Conservation (phyloP, 2,888 invertebrate genomes). For the Drosophila siamana region DNA sequence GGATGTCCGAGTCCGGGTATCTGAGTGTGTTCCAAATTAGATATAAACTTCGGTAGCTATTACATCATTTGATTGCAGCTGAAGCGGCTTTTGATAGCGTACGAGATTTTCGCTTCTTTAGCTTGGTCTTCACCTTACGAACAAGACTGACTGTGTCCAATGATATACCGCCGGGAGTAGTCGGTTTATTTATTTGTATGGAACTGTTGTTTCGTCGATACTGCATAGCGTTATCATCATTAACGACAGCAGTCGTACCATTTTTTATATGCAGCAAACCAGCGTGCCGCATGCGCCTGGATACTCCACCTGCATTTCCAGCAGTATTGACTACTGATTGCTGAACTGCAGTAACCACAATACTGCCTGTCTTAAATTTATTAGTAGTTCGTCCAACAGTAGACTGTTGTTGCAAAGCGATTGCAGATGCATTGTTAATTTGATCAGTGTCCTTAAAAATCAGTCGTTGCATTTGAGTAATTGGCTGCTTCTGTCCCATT, state of each 20-base stretch:
- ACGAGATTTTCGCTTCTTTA: slow-evolving; percentile 77
- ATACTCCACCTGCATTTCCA: slow-evolving; percentile 17
- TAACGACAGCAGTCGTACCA: slow-evolving; percentile 19
- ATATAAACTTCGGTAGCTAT: not conserved
- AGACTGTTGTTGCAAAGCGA: slow-evolving; percentile 13
- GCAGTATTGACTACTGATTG: slow-evolving; percentile 34
- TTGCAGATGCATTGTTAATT: slow-evolving; percentile 10
- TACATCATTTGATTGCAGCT: slow-evolving; percentile 27
- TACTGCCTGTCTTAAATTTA: slow-evolving; percentile 88
- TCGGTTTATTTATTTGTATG: slow-evolving; percentile 17
- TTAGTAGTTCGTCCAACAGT: slow-evolving; percentile 28
- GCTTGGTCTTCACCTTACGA: slow-evolving; percentile 82
- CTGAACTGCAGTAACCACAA: slow-evolving; percentile 87
- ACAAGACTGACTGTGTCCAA: slow-evolving; percentile 86
- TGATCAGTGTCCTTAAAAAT: slow-evolving; percentile 36
- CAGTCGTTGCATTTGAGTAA: slow-evolving; percentile 40
- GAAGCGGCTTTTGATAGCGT: slow-evolving; percentile 33
- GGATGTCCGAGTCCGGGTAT: slow-evolving; percentile 32
- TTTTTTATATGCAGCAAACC: slow-evolving; percentile 38
- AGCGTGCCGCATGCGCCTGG: slow-evolving; percentile 53
- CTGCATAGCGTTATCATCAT: slow-evolving; percentile 26
- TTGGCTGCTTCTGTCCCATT: slow-evolving; percentile 22
- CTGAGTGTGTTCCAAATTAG: not conserved
- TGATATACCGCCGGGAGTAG: slow-evolving; percentile 70
- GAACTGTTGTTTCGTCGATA: slow-evolving; percentile 29